Conservation (phyloP, 2,888 invertebrate species). For the Tanypteryx hageni region DNA sequence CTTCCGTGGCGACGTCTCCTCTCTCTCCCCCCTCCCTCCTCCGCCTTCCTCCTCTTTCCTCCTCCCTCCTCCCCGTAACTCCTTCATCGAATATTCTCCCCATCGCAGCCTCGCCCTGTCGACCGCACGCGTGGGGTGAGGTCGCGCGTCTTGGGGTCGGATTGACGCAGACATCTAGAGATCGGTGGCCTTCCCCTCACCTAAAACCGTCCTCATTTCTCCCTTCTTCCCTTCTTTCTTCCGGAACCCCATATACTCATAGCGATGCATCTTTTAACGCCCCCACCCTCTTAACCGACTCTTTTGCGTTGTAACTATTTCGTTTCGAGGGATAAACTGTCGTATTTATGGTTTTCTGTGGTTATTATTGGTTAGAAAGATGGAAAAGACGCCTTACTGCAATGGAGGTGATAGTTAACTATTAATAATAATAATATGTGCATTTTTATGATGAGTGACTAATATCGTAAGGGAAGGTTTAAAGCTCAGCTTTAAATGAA, state of each 20-base stretch:
- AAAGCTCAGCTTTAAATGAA: too few species aligned
- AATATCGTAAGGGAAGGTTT: too few species aligned
- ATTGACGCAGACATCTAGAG: background rate
- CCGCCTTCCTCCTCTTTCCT: background rate
- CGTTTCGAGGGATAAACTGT: too few species aligned
- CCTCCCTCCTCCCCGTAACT: background rate
- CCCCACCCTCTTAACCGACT: background rate
- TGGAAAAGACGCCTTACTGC: too few species aligned
- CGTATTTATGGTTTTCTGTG: too few species aligned
- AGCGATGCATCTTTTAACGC: conserved; percentile 13
- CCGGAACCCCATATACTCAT: background rate
- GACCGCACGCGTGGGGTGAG: background rate
- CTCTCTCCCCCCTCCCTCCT: background rate
- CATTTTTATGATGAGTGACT: too few species aligned
- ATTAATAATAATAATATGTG: too few species aligned
- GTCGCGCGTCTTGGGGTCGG: background rate
- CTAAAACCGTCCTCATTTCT: background rate
- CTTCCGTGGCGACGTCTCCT: background rate
- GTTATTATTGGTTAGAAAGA: too few species aligned
- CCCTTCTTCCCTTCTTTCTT: background rate
- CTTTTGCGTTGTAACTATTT: too few species aligned
- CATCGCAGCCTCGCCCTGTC: background rate
- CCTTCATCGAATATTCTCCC: background rate
- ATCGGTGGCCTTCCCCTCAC: background rate
- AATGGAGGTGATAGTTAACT: too few species aligned